Evolutionary conservation across 2,797 vertebrate genomes (phyloP).

Genomic region (Ctenopoma multispine): DNA sequence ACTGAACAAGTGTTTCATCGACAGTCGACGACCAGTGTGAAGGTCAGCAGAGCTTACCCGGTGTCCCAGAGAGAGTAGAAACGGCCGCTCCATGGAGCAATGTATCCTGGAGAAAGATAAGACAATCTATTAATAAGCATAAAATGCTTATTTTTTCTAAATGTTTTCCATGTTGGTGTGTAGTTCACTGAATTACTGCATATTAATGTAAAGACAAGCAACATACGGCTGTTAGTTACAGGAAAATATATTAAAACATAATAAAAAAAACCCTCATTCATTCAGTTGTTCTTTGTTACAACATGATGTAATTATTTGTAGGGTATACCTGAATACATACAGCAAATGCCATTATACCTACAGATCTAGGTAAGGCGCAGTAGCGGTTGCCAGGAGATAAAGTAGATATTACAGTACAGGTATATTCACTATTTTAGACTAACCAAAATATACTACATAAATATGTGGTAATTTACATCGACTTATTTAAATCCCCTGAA

Average conservation of each 20-base stretch:
- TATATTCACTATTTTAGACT: neutral
- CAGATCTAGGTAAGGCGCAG: neutral
- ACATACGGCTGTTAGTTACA: neutral
- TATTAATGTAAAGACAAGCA: neutral
- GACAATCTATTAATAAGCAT: conserved; percentile 38
- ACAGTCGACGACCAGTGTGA: conserved; percentile 44
- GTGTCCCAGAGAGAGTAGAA: conserved; percentile 99
- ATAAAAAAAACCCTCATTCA: neutral
- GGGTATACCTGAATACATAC: conserved; percentile 15
- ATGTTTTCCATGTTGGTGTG: neutral
- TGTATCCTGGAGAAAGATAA: conserved; percentile 89
- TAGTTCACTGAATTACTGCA: neutral
- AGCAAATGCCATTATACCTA: conserved; percentile 15
- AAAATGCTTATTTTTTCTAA: neutral
- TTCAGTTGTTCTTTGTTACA: neutral
- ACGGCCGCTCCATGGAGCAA: conserved; percentile 98
- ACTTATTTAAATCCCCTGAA: neutral
- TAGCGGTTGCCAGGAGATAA: conserved; percentile 10
- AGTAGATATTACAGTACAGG: neutral
- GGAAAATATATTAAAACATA: neutral
- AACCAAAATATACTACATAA: neutral
- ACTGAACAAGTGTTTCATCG: conserved; percentile 57
- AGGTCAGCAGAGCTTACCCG: conserved; percentile 88
- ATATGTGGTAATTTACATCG: neutral
- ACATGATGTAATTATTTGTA: conserved; percentile 5